Evolutionary conservation across 2,113 vertebrate species (phyloP), one percentile per base, ranked within the genome.

Genomic region (Ia io): DNA sequence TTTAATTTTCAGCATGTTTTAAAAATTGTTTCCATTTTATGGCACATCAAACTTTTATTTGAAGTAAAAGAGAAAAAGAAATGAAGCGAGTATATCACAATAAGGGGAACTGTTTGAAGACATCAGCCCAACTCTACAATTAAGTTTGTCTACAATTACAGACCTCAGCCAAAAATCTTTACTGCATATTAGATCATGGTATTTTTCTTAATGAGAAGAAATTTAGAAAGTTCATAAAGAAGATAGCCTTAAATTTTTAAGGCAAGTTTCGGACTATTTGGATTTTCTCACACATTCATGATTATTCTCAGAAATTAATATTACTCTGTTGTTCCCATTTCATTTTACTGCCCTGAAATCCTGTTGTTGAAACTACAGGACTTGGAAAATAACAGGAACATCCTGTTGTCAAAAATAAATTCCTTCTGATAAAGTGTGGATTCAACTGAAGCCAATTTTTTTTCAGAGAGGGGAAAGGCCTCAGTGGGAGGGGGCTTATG

Each of bases 321-420:
- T 56, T 35, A 23, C 80, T 86, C 84, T 71, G 12, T 47, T 53
- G 3, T 71, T 95, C 69, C 47, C 51, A 85, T 90, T 88, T 91
- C 47, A 85, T 53, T 90, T 90, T 47, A 47, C 44, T 93, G 69
- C 67, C 77, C 44, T 92, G 56, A 83, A 92, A 92, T 93, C 92
- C 96, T 95, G 78, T 89, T 96, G 85, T 93, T 95, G 95, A 95
- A 96, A 93, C 65, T 67, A 30, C 71, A 83, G n/a, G 70, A 69
- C 56, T 87, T 71, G 49, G 56, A 90, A 96, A 96, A 97, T 97
- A 97, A 97, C 94, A 97, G 97, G 96, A 97, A 97, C 94, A 95
- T 97, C 96, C 95, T 96, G 95, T 96, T 97, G 96, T 97, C 97
- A 93, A 97, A 96, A 97, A 91, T 95, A 94, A 96, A 94, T 96